Evolutionary conservation across 2,797 vertebrate genomes (phyloP).

Genomic region (Falco naumanni): DNA sequence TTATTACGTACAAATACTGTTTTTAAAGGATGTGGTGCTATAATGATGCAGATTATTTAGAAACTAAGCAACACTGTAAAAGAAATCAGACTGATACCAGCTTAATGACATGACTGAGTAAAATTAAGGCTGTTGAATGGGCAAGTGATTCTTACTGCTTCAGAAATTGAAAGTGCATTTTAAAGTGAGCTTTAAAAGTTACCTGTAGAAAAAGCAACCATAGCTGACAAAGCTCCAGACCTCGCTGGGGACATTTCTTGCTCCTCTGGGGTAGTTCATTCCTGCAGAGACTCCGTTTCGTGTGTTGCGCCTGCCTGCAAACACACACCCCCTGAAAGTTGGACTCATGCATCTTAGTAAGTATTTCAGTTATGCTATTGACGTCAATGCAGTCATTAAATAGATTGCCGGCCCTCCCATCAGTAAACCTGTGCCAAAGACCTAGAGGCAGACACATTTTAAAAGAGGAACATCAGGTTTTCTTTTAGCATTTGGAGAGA

Average conservation of each 20-base stretch:
- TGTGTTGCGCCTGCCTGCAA: slow-evolving; percentile 81
- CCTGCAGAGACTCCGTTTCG: slow-evolving; percentile 75
- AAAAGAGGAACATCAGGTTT: slow-evolving; percentile 84
- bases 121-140: not conserved
- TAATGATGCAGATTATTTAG: not conserved
- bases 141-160: not conserved
- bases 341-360: slow-evolving; percentile 92
- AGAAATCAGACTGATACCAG: not conserved
- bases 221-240: not conserved
- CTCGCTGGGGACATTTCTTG: not conserved
- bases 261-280: slow-evolving; percentile 56
- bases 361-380: slow-evolving; percentile 99
- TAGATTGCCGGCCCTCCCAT: slow-evolving; percentile 89
- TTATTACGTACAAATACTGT: not conserved
- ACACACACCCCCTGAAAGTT: slow-evolving; percentile 83
- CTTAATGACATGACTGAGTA: not conserved
- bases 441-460: slow-evolving; percentile 88
- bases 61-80: not conserved
- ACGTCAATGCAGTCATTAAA: slow-evolving; percentile 99
- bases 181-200: not conserved
- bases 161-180: fast-evolving
- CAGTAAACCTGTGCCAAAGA: slow-evolving; percentile 84
- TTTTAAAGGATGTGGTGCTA: not conserved
- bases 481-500: slow-evolving; percentile 73
- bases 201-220: not conserved